Percentiles rank a stretch among this genome's conserved stretches.
Conservation (phyloP, 1,140 invertebrate genomes). For the Trichonephila clavipes region DNA sequence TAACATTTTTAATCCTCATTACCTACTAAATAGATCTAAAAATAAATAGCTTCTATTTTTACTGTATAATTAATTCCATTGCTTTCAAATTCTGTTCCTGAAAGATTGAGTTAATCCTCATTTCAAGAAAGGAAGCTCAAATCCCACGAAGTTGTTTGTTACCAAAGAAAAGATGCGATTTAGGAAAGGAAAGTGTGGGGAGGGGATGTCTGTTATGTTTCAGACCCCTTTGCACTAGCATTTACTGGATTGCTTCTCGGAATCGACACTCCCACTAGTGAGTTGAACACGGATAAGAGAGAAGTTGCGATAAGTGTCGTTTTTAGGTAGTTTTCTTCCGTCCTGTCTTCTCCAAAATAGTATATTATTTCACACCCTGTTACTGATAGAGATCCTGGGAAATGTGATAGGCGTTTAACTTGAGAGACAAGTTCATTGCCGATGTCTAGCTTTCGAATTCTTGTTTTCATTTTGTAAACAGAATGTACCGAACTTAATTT, state of each 20-base stretch:
- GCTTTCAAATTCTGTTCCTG: too few species aligned
- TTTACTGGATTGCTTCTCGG: constrained; percentile 33
- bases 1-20: too few species aligned
- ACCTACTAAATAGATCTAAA: too few species aligned
- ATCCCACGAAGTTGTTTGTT: too few species aligned
- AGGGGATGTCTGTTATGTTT: background rate
- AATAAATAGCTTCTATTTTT: too few species aligned
- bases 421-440: background rate
- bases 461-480: background rate
- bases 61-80: too few species aligned
- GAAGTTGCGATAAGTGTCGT: background rate
- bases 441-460: background rate
- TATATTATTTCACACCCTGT: background rate
- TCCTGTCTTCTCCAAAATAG: background rate
- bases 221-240: background rate
- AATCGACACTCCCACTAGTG: background rate
- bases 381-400: constrained; percentile 10
- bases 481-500: too few species aligned
- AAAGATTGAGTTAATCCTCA: too few species aligned
- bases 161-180: too few species aligned
- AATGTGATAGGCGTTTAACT: background rate
- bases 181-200: background rate
- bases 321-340: background rate
- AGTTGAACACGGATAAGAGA: background rate
- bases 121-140: too few species aligned